phyloP scores from a whole-genome alignment of 2,797 vertebrate species.

The Pitangus sulphuratus region DNA sequence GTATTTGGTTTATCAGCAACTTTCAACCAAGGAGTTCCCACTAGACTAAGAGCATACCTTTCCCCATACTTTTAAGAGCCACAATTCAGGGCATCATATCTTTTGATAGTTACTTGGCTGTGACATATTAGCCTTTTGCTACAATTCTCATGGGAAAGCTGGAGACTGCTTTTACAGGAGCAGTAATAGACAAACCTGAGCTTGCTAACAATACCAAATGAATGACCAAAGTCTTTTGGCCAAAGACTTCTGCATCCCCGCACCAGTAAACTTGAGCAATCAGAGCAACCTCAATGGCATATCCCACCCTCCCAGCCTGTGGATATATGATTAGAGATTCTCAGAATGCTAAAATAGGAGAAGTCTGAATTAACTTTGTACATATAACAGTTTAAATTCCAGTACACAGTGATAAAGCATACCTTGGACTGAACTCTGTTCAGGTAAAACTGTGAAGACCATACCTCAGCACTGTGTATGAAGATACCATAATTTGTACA shows the following conservation, averaged over 20 bases:
- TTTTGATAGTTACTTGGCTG: background rate
- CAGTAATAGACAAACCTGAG: background rate
- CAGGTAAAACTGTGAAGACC: background rate
- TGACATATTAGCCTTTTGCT: background rate
- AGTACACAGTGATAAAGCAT: background rate
- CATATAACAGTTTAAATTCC: background rate
- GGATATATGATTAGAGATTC: background rate
- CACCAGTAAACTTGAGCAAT: background rate
- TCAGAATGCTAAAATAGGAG: background rate
- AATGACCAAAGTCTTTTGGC: background rate
- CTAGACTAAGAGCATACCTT: background rate
- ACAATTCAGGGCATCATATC: background rate
- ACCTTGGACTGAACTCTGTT: background rate
- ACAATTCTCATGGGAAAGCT: accelerated
- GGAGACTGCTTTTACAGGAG: background rate
- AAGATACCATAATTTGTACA: background rate
- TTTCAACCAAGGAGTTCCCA: background rate
- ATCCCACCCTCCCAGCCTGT: too few relatives aligned
- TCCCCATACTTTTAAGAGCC: background rate
- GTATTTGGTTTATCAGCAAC: background rate
- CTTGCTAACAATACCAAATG: background rate
- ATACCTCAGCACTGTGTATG: background rate
- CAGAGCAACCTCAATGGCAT: background rate
- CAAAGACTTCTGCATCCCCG: background rate
- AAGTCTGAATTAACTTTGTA: background rate